Evolutionary conservation across 1,140 invertebrate species (phyloP).

Genomic region (Halesus radiatus): DNA sequence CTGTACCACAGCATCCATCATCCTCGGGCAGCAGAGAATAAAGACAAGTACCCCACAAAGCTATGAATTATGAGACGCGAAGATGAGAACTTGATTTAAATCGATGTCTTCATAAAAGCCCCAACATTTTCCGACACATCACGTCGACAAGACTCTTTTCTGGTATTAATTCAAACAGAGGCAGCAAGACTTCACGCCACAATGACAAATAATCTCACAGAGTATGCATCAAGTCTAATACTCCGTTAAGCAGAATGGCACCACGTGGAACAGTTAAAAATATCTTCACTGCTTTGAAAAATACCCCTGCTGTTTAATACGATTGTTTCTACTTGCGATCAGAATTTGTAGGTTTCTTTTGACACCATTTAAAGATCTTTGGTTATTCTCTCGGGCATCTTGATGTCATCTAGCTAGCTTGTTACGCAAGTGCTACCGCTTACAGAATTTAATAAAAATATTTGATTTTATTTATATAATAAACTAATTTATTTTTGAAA

Average conservation of each 20-base stretch:
- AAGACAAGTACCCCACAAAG: slow-evolving; percentile 26
- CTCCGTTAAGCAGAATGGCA: not conserved
- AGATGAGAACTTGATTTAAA: slow-evolving; percentile 29
- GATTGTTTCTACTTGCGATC: too few species aligned
- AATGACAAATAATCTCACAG: slow-evolving; percentile 41
- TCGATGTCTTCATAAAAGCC: slow-evolving; percentile 29
- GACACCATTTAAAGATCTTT: too few species aligned
- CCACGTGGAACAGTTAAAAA: not conserved
- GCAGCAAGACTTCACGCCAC: slow-evolving; percentile 9
- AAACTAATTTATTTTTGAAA: too few species aligned
- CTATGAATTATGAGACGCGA: slow-evolving; percentile 34
- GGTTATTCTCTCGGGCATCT: too few species aligned
- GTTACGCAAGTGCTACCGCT: too few species aligned
- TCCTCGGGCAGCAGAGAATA: slow-evolving; percentile 1
- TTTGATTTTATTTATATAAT: too few species aligned
- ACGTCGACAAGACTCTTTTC: slow-evolving; percentile 26
- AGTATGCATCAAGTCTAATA: not conserved
- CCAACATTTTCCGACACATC: slow-evolving; percentile 23
- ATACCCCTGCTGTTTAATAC: too few species aligned
- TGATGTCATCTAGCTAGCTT: too few species aligned
- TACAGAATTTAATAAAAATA: too few species aligned
- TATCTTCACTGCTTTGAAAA: not conserved
- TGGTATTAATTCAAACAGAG: slow-evolving; percentile 44
- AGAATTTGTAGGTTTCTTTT: too few species aligned
- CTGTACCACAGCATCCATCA: slow-evolving; percentile 6